phyloP scores from a whole-genome alignment of 2,113 vertebrate species.

The Pardalotus punctatus region DNA sequence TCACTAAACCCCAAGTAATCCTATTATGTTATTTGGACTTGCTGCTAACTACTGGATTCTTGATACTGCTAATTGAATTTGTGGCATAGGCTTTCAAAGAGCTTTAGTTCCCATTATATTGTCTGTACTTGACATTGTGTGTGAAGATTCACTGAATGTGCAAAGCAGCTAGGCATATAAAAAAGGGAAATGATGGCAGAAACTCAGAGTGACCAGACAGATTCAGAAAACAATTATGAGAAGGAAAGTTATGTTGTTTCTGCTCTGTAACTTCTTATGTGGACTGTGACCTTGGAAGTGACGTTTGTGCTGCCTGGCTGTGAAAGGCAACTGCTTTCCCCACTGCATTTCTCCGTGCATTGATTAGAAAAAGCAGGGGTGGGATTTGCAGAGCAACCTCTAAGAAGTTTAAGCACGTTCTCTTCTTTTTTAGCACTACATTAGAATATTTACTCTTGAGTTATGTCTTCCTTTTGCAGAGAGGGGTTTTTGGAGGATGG shows the following conservation, averaged over 20 bases:
- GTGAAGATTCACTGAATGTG: conserved; percentile 34
- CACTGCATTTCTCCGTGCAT: background rate
- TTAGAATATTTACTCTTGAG: background rate
- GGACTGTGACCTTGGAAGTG: background rate
- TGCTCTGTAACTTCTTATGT: background rate
- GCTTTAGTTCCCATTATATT: conserved; percentile 11
- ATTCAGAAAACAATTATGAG: conserved; percentile 22
- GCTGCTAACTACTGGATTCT: background rate
- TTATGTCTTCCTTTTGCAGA: background rate
- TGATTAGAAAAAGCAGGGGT: background rate
- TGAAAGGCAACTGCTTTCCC: background rate
- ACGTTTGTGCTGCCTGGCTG: background rate
- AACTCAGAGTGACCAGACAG: background rate
- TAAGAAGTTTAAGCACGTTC: background rate
- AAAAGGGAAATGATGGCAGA: background rate
- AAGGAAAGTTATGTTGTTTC: background rate
- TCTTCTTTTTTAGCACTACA: background rate
- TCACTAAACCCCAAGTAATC: background rate
- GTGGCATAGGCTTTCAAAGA: background rate
- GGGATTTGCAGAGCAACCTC: background rate
- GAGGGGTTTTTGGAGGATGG: background rate
- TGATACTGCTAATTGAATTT: conserved; percentile 34
- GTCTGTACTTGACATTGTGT: background rate
- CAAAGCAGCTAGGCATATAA: background rate
- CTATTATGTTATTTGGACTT: background rate